Conservation (phyloP, 1,140 invertebrate species). For the Hestina assimilis region DNA sequence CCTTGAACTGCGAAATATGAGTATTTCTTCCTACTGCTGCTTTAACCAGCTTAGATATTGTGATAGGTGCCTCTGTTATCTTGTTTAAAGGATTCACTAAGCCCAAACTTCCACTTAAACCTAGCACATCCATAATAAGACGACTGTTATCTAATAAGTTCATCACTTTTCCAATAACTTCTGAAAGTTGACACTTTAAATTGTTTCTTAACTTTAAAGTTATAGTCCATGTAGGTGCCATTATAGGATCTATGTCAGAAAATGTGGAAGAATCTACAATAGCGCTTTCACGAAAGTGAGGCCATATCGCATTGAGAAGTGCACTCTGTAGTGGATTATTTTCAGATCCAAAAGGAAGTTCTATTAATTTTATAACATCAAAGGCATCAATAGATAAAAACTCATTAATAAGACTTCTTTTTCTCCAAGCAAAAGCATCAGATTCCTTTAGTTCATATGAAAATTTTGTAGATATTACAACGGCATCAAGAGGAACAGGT, state of each 20-base stretch:
- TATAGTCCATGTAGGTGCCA: conserved; percentile 89
- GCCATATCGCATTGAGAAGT: conserved; percentile 92
- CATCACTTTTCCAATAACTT: conserved; percentile 78
- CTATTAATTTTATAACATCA: conserved; percentile 74
- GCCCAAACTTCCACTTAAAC: conserved; percentile 64
- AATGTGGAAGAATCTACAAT: conserved; percentile 93
- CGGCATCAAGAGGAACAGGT: conserved; percentile 80
- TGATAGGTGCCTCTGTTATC: conserved; percentile 72
- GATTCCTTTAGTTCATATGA: conserved; percentile 86
- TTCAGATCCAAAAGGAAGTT: conserved; percentile 90
- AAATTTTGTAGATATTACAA: conserved; percentile 88
- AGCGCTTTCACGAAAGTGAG: conserved; percentile 89
- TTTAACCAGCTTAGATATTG: conserved; percentile 72
- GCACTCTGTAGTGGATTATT: conserved; percentile 90
- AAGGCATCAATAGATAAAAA: conserved; percentile 83
- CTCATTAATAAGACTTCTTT: conserved; percentile 86
- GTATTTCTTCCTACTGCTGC: conserved; percentile 63
- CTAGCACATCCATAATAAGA: conserved; percentile 65
- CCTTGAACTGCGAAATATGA: conserved; percentile 74
- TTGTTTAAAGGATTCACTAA: conserved; percentile 67
- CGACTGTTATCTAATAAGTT: conserved; percentile 57
- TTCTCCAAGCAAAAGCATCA: conserved; percentile 80
- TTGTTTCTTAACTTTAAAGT: conserved; percentile 80
- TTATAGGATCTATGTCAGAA: conserved; percentile 91
- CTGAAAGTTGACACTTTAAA: conserved; percentile 83